Conservation (phyloP, 2,797 vertebrate genomes). For the Phoebastria nigripes region DNA sequence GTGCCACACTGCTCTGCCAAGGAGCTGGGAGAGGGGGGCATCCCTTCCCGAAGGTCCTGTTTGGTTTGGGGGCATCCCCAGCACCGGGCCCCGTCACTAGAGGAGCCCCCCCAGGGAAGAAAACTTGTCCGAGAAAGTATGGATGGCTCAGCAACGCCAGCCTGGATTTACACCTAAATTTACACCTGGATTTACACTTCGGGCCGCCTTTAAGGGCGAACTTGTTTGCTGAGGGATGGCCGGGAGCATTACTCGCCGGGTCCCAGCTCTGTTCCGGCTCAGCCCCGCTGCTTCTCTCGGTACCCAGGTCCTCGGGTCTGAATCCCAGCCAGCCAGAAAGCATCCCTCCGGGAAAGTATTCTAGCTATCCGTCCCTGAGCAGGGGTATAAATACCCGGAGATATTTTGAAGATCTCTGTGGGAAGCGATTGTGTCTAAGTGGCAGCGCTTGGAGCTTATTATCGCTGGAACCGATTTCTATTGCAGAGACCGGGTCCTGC, state of each 20-base stretch:
- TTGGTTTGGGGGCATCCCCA: not conserved
- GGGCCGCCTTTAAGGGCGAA: not conserved
- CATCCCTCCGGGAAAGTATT: not conserved
- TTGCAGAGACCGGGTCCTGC: not conserved
- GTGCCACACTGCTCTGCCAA: not conserved
- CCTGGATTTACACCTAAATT: not conserved
- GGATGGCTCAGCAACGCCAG: not conserved
- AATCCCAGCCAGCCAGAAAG: not conserved
- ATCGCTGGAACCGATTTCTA: not conserved
- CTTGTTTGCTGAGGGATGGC: not conserved
- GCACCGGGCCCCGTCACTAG: fast-evolving
- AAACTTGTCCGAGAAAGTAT: not conserved
- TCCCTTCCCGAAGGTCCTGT: no score
- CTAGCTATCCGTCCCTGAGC: not conserved
- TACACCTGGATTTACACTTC: not conserved
- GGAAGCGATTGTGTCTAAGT: not conserved
- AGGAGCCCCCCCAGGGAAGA: not conserved
- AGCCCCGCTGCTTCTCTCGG: not conserved
- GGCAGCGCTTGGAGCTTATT: not conserved
- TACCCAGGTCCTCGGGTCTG: not conserved
- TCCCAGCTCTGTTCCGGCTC: not conserved
- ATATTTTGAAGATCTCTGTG: not conserved
- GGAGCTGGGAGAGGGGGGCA: not conserved
- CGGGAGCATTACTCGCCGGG: not conserved
- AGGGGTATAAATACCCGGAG: not conserved